Evolutionary conservation across 2,113 vertebrate genomes (phyloP), one percentile per base, ranked within the genome.

Genomic region (Nannobrachium achirus): DNA sequence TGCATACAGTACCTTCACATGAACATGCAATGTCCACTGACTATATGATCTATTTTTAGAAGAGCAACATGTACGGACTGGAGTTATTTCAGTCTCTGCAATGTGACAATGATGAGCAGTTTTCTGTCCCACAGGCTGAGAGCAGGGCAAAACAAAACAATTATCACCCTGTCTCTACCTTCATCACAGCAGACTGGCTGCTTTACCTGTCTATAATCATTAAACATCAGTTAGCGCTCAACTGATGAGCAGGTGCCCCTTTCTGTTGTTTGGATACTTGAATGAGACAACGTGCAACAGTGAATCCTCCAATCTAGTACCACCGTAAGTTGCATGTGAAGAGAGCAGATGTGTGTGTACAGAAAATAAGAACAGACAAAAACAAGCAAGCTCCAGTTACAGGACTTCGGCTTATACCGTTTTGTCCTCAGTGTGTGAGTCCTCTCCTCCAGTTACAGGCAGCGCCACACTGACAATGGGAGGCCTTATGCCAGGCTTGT

Each of bases 381-480:
- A 58, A 61, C 2, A 19, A 5, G 40, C 60, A 13, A 49, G 71
- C 19, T 71, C 66, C 8, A 61, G 5, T 86, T 75, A 78, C 63
- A 57, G 46, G 81, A 75, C 73, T 13, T 56, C 66, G 11, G 55
- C 78, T 14, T 73, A 1, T 39, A 40, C 8, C 71, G 14, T 16
- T n/a, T n/a, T 48, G 59, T 49, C 11, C 16, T 45, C 45, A 57
- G 38, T 51, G 19, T 16, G 6, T 41, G 40, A 33, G 16, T 25
- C 48, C 52, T 55, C 69, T 66, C 53, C 83, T 80, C 76, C 11
- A 6, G 75, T 88, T 84, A 77, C 83, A 80, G 44, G 6, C 62
- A 6, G 60, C 56, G 71, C 51, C 6, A 13, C 55, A 57, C 61
- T 13, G 33, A 80, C 83, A 80, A 71, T 71, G 63, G 71, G 41